Conservation (phyloP, 2,113 vertebrate genomes). For the Micromys minutus region DNA sequence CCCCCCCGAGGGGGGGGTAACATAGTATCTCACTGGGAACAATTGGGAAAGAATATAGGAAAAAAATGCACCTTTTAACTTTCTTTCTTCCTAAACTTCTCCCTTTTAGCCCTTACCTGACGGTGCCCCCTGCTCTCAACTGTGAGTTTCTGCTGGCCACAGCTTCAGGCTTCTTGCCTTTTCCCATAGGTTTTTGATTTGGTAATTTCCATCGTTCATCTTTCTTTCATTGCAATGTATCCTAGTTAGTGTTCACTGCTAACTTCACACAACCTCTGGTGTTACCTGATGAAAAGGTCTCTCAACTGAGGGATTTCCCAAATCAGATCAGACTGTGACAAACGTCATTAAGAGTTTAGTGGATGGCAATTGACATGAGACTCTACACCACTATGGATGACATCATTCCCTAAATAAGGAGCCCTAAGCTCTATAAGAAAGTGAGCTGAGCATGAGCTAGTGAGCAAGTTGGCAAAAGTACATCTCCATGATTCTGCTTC, state of each 20-base stretch:
- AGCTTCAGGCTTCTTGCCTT: not conserved
- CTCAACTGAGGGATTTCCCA: not conserved
- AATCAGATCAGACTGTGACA: not conserved
- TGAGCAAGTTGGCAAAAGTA: not conserved
- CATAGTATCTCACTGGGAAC: not conserved
- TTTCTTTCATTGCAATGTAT: not conserved
- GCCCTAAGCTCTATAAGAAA: not conserved
- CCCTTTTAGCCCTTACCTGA: not conserved
- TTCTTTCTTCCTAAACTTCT: not conserved
- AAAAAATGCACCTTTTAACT: not conserved
- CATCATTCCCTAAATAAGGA: not conserved
- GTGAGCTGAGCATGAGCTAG: not conserved
- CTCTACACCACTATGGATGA: no score
- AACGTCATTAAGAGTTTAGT: no score
- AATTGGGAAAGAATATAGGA: not conserved
- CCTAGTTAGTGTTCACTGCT: not conserved
- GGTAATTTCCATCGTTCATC: not conserved
- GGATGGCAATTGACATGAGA: not conserved
- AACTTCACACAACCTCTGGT: not conserved
- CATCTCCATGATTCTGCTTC: not conserved
- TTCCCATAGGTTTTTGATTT: not conserved
- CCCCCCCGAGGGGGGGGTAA: no score
- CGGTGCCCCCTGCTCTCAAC: fast-evolving
- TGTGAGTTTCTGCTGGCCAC: not conserved
- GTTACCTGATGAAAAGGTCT: not conserved